Evolutionary conservation across 2,113 vertebrate genomes (phyloP), one percentile per base, ranked within the genome.

Genomic region (Odontophorus gujanensis): DNA sequence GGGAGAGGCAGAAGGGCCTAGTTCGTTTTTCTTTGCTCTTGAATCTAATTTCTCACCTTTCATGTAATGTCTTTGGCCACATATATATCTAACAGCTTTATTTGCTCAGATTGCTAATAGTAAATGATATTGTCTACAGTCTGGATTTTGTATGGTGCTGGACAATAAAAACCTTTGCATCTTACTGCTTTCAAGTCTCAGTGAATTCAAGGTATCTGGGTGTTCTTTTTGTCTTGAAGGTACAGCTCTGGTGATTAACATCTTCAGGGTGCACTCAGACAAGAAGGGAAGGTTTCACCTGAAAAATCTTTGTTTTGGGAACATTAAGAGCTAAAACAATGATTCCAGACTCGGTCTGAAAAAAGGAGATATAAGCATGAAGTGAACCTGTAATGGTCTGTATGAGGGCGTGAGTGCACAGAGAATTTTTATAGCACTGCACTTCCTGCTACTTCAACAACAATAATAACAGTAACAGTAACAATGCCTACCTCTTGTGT

Each of bases 331-430:
- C 77, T 82, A 95, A 96, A 89, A 87, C 80, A 94, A 91, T 88
- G 91, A 55, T 81, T 85, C 47, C 50, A 59, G 62, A 96, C 45
- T 61, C 47, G 63, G 42, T 61, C 55, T 95, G 74, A 21, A 95
- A 91, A 51, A 91, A 89, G 93, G 85, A 87, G 66, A 87, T 62
- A 4, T 5, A 89, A 85, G 87, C 65, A 81, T 95, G 90, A 92
- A 91, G 66, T 30, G 73, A 96, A 93, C 87, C 77, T 87, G 68
- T 96, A 93, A 90, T 92, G 75, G 81, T 92, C 57, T 78, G 50
- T 80, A 36, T 79, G 72, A 87, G 55, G 72, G 84, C 94, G 66
- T 48, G 71, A 94, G 84, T 91, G 63, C 81, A 87, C 65, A 77
- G 84, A 71, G 92, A 89, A 58, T 58, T 93, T 93, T 96, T 87